Evolutionary conservation across 1,140 invertebrate species (phyloP).

Genomic region (Limonius californicus): DNA sequence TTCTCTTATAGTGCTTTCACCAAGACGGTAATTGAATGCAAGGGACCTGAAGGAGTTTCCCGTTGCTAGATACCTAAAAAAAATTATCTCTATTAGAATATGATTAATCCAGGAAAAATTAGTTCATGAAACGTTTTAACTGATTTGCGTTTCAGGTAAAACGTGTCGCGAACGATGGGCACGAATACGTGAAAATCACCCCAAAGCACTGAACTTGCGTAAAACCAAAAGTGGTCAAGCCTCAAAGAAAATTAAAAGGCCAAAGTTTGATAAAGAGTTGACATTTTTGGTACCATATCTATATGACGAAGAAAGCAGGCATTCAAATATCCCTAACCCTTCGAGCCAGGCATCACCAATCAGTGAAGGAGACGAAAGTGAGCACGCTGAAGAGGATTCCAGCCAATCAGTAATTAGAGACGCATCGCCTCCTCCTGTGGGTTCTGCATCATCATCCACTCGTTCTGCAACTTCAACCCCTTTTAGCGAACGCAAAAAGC

Average conservation of each 20-base stretch:
- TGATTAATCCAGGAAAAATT: no score
- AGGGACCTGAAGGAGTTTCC: not conserved
- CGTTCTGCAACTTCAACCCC: not conserved
- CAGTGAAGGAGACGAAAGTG: no score
- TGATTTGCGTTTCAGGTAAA: no score
- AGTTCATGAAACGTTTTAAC: no score
- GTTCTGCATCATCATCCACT: not conserved
- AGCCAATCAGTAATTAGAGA: not conserved
- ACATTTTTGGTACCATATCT: conserved; percentile 8
- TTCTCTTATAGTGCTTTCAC: not conserved
- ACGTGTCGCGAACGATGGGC: no score
- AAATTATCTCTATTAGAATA: no score
- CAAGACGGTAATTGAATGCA: conserved; percentile 5
- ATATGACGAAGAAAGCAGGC: not conserved
- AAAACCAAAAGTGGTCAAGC: no score
- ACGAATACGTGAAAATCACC: no score
- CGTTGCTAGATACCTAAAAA: conserved; percentile 1
- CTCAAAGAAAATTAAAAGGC: no score
- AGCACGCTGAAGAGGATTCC: not conserved
- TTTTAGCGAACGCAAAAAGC: not conserved
- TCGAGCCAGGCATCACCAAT: not conserved
- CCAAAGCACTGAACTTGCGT: no score
- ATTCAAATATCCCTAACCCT: not conserved
- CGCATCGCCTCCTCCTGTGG: not conserved
- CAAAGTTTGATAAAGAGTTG: no score